Conservation (phyloP, 2,797 vertebrate genomes). For the Acanthurus leucopareius region DNA sequence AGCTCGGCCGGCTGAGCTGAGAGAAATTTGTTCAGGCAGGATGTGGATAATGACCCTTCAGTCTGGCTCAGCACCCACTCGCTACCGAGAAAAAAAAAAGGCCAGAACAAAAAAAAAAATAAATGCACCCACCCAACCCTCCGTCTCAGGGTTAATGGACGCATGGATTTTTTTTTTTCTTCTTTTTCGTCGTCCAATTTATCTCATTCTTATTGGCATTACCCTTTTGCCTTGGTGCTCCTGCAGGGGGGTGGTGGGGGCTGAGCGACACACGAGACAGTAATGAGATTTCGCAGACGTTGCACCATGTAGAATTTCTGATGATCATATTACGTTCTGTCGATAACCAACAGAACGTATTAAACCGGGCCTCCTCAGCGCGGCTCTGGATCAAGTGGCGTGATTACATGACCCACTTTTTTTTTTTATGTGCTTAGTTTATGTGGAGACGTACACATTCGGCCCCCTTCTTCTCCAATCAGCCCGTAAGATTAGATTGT, state of each 20-base stretch:
- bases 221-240: slow-evolving; percentile 69
- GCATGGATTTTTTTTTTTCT: slow-evolving; percentile 53
- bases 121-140: background rate
- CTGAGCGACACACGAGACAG: slow-evolving; percentile 71
- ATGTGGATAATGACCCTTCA: slow-evolving; percentile 60
- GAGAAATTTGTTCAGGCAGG: slow-evolving; percentile 58
- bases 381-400: slow-evolving; percentile 54
- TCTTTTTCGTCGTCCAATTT: slow-evolving; percentile 65
- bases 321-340: slow-evolving; percentile 80
- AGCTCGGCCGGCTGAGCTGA: slow-evolving; percentile 19
- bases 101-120: background rate
- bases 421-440: slow-evolving; percentile 56
- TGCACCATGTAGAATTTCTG: slow-evolving; percentile 78
- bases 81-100: slow-evolving; percentile 10
- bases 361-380: slow-evolving; percentile 61
- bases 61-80: slow-evolving; percentile 48
- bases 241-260: slow-evolving; percentile 31
- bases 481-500: slow-evolving; percentile 48
- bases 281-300: slow-evolving; percentile 82
- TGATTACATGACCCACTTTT: slow-evolving; percentile 69
- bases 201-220: slow-evolving; percentile 78
- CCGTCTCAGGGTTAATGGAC: slow-evolving; percentile 68
- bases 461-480: slow-evolving; percentile 41
- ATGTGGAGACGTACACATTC: slow-evolving; percentile 44
- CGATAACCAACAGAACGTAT: slow-evolving; percentile 77